These are phyloP conservation scores for Falcunculus frontatus DNA, from an alignment of 2,113 vertebrate genomes.

Conservation along the genomic window DNA sequence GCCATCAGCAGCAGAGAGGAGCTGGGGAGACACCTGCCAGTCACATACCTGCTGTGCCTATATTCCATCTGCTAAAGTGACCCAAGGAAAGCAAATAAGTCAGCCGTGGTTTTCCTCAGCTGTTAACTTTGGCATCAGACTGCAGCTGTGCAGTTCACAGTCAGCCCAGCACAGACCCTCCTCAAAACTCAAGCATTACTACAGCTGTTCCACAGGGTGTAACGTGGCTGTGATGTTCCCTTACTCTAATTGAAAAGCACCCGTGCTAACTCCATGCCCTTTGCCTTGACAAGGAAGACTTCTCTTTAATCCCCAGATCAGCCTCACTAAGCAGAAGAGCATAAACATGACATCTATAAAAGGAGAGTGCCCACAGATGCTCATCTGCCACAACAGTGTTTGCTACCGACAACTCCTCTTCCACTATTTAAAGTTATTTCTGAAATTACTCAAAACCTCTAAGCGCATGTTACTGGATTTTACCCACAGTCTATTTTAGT, in stretches of 20 bases:
- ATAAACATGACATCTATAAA: not conserved
- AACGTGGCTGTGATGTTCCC: not conserved
- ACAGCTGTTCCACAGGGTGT: not conserved
- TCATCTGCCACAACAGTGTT: not conserved
- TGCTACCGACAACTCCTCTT: not conserved
- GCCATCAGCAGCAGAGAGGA: not conserved
- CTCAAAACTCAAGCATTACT: not conserved
- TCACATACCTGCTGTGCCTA: not conserved
- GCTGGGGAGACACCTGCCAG: not conserved
- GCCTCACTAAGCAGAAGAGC: not conserved
- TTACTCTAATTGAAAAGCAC: not conserved
- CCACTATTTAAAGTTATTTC: not conserved
- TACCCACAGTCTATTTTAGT: not conserved
- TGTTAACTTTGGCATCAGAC: not conserved
- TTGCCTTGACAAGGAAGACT: not conserved
- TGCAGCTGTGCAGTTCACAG: not conserved
- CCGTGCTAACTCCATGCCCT: not conserved
- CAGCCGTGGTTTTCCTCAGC: not conserved
- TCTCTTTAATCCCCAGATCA: slow-evolving; percentile 21
- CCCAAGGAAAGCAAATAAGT: not conserved
- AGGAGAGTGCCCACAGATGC: not conserved
- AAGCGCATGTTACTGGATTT: not conserved
- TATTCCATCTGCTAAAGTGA: not conserved
- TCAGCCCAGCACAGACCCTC: not conserved
- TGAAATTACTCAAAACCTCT: not conserved